Percentiles rank a stretch among this genome's conserved stretches.
These are phyloP conservation scores for Spatulosminthurus flaviceps DNA, from an alignment of 2,888 invertebrate genomes.

Conservation along the genomic window DNA sequence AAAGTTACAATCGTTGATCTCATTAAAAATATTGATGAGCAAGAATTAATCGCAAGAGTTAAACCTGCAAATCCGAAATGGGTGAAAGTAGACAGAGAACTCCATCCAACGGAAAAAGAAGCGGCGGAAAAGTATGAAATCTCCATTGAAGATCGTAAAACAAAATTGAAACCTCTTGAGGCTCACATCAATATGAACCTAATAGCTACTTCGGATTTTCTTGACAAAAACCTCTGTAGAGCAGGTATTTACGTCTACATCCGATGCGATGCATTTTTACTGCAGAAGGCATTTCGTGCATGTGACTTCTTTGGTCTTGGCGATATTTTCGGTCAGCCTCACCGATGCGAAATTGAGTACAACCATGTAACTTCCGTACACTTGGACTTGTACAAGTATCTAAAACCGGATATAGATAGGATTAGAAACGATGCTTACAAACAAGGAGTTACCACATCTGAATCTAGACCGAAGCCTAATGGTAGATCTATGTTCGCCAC, in stretches of 20 bases:
- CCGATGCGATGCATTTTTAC: too few relatives aligned
- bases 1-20: neutral
- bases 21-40: neutral
- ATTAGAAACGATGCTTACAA: neutral
- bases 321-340: conserved; percentile 18
- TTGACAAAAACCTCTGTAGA: too few relatives aligned
- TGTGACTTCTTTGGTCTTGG: too few relatives aligned
- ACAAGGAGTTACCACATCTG: too few relatives aligned
- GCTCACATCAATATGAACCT: too few relatives aligned
- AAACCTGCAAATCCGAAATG: neutral
- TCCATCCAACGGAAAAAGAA: neutral
- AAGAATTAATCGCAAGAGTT: neutral
- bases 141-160: too few relatives aligned
- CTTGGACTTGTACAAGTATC: conserved; percentile 15
- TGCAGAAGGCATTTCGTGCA: too few relatives aligned
- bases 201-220: too few relatives aligned
- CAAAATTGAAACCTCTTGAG: too few relatives aligned
- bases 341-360: conserved; percentile 43
- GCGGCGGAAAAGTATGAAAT: too few relatives aligned
- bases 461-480: neutral
- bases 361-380: conserved; percentile 33
- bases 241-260: too few relatives aligned
- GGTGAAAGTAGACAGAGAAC: neutral
- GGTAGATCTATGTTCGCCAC: neutral
- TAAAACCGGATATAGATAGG: neutral